These are phyloP conservation scores for Onychomys torridus DNA, from an alignment of 2,797 vertebrate genomes.

Conservation along the genomic window DNA sequence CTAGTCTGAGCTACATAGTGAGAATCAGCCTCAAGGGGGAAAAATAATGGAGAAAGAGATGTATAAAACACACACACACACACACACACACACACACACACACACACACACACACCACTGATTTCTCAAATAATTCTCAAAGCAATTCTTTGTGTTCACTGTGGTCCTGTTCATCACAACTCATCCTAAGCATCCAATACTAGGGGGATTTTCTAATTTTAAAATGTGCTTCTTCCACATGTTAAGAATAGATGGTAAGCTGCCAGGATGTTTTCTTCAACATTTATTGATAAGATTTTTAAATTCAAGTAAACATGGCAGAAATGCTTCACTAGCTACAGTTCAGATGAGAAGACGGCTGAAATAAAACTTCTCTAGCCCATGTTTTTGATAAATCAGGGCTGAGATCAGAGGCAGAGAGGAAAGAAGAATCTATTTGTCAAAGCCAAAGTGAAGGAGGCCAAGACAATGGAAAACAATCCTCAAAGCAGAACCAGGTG, in stretches of 20 bases:
- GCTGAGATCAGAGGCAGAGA: background rate
- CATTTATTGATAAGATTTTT: slow-evolving; percentile 1
- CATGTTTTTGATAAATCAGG: background rate
- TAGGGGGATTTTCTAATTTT: background rate
- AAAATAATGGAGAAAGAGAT: background rate
- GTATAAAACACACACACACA: background rate
- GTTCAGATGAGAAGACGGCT: background rate
- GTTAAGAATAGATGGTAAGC: background rate
- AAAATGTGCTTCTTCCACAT: background rate
- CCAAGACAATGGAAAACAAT: background rate
- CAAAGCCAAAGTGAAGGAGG: background rate
- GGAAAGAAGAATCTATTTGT: background rate
- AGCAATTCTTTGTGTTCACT: background rate
- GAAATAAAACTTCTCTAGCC: background rate
- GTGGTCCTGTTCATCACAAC: background rate
- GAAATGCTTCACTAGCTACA: background rate
- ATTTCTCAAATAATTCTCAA: slow-evolving; percentile 29
- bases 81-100: too few species aligned
- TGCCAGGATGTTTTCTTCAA: background rate
- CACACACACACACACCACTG: too few species aligned
- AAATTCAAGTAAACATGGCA: background rate
- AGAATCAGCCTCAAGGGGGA: background rate
- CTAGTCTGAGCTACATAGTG: background rate
- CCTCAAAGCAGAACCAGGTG: background rate
- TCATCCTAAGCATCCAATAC: background rate